Percentiles rank a stretch among this genome's conserved stretches.
phyloP scores from a whole-genome alignment of 2,113 vertebrate species.

The Catharus bicknelli region DNA sequence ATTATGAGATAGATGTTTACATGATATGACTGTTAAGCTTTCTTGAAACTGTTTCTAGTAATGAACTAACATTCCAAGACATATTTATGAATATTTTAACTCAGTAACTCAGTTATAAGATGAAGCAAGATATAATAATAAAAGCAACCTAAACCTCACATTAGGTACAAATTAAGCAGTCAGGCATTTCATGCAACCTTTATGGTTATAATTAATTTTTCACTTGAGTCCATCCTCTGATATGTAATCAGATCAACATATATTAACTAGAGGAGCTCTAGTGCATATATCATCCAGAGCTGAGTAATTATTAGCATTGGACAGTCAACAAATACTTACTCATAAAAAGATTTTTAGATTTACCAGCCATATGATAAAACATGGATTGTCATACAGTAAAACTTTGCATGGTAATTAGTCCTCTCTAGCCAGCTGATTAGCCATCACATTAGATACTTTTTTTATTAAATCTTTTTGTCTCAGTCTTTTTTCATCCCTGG shows the following conservation, averaged over 20 bases:
- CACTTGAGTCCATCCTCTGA: slow-evolving; percentile 32
- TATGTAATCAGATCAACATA: not conserved
- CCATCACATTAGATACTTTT: not conserved
- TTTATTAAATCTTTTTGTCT: not conserved
- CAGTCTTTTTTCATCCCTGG: not conserved
- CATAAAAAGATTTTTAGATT: not conserved
- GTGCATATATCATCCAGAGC: not conserved
- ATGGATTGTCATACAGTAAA: not conserved
- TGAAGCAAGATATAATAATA: slow-evolving; percentile 5
- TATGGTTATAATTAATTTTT: slow-evolving; percentile 55
- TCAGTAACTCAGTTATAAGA: slow-evolving; percentile 23
- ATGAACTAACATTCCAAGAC: slow-evolving; percentile 1
- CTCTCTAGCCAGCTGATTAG: not conserved
- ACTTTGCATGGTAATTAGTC: not conserved
- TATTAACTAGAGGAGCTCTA: not conserved
- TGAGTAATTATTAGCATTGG: not conserved
- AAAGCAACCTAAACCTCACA: slow-evolving; percentile 20
- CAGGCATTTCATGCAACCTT: not conserved
- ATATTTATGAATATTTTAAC: slow-evolving; percentile 20
- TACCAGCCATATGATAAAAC: not conserved
- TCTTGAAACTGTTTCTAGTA: slow-evolving; percentile 47
- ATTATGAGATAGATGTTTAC: slow-evolving; percentile 48
- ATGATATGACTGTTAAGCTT: slow-evolving; percentile 44
- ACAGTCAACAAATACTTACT: not conserved
- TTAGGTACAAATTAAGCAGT: slow-evolving; percentile 39